phyloP scores from a whole-genome alignment of 2,797 vertebrate genomes.

The Macropodus opercularis region DNA sequence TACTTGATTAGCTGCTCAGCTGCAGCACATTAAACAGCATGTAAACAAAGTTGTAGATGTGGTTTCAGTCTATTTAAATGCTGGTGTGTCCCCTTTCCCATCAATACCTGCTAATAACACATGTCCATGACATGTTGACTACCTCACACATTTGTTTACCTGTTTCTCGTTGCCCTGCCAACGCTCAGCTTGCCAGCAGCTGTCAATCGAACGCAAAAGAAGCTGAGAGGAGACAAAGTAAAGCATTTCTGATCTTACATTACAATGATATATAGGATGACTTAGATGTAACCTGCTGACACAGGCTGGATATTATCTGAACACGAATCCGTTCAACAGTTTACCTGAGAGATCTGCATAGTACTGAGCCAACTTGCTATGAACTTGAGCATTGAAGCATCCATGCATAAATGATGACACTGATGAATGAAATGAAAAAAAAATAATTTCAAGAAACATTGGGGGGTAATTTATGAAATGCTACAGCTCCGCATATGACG shows the following conservation, averaged over 20 bases:
- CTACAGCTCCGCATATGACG: not conserved
- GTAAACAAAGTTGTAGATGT: not conserved
- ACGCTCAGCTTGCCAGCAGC: not conserved
- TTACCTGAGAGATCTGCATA: constrained; percentile 9
- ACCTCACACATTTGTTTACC: not conserved
- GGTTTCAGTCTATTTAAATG: not conserved
- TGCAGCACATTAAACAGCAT: not conserved
- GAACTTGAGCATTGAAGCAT: constrained; percentile 5
- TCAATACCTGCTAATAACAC: not conserved
- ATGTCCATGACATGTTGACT: not conserved
- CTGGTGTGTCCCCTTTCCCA: not conserved
- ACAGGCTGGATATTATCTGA: not conserved
- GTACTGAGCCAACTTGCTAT: not conserved
- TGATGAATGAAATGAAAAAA: not conserved
- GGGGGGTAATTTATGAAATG: not conserved
- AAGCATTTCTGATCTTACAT: not conserved
- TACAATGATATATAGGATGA: too few relatives aligned
- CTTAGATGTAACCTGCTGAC: too few relatives aligned
- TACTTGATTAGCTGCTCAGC: not conserved
- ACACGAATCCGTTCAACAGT: not conserved
- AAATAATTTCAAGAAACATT: not conserved
- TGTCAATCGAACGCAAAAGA: constrained; percentile 1
- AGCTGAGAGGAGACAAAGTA: not conserved
- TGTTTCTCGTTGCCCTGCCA: not conserved
- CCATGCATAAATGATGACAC: constrained; percentile 3